Evolutionary conservation across 2,888 invertebrate species (phyloP), one percentile per base, ranked within the genome.

Genomic region (Orchesella flavescens): DNA sequence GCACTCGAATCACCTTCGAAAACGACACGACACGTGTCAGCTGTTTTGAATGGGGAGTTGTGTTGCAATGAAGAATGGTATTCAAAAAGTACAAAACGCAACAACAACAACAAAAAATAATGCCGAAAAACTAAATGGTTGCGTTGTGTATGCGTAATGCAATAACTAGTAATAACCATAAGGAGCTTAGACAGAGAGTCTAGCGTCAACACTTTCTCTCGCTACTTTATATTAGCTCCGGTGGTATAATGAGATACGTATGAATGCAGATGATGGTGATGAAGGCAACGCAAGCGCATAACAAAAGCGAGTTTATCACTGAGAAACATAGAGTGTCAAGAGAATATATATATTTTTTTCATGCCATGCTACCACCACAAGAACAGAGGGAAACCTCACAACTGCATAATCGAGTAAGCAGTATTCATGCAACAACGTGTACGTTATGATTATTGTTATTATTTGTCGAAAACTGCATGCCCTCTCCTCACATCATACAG

Each of bases 21-120:
- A 77, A 65, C 65, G 83, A 83, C 83, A 65, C 65, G 83, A 83
- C 83, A 83, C 83, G 83, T 83, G 83, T 77, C 83, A 71, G 63
- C 44, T 69, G 75, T 69, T 53, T 57, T 34, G 76, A 83, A 72
- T 55, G 72, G 69, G n/a, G 73, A 55, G 55, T 77, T 72, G 76
- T 76, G 49, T 12, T 49, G 49, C 49, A 65, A 72, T 65, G 24
- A 68, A 49, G 49, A 19, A 68, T 68, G 49, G 43, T 21, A 21
- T 68, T 68, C 68, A 65, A 21, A 65, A 65, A 65, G n/a, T 23
- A 44, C 17, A 65, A 17, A 63, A 13, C 17, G 10, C 21, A 21
- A 59, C 2, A 59, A 63, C n/a, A 1, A 13, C n/a, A 17, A 57
- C n/a, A 57, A n/a, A 57, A 57, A n/a, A 57, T 57, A 9, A 9